Evolutionary conservation across 2,888 invertebrate genomes (phyloP).

Genomic region (Magallana nippona): DNA sequence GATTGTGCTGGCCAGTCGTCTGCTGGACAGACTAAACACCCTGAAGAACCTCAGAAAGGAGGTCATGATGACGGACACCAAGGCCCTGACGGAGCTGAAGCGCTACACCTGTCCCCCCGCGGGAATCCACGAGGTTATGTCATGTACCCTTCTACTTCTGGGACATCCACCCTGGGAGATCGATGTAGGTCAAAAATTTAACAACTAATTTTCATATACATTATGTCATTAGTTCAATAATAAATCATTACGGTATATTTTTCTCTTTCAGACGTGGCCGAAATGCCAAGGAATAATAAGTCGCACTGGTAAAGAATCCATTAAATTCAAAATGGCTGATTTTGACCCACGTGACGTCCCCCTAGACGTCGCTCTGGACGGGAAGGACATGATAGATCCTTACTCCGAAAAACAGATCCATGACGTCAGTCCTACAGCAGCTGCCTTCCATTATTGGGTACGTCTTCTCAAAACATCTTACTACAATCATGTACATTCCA

Average conservation of each 20-base stretch:
- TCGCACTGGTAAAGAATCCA: slow-evolving; percentile 74
- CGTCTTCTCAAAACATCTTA: not conserved
- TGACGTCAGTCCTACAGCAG: slow-evolving; percentile 74
- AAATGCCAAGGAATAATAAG: slow-evolving; percentile 70
- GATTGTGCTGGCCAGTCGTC: slow-evolving; percentile 58
- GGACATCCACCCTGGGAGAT: slow-evolving; percentile 61
- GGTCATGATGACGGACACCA: slow-evolving; percentile 69
- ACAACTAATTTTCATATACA: too few relatives aligned
- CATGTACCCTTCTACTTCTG: slow-evolving; percentile 69
- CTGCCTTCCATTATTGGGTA: slow-evolving; percentile 76
- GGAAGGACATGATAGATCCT: slow-evolving; percentile 61
- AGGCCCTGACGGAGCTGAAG: slow-evolving; percentile 71
- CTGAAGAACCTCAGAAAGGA: slow-evolving; percentile 64
- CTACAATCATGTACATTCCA: too few relatives aligned
- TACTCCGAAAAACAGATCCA: slow-evolving; percentile 70
- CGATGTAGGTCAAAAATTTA: slow-evolving; percentile 52
- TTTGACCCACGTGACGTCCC: slow-evolving; percentile 67
- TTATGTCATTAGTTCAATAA: too few relatives aligned
- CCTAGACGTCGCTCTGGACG: slow-evolving; percentile 59
- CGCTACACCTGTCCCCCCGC: slow-evolving; percentile 69
- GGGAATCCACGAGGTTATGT: slow-evolving; percentile 65
- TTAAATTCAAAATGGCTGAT: slow-evolving; percentile 72
- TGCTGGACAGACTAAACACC: slow-evolving; percentile 58
- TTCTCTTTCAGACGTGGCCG: slow-evolving; percentile 62
- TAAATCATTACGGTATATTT: not conserved